Base-by-base conservation (phyloP, 2,797 vertebrate species). In the Oryzias dopingdopingensis region DNA sequence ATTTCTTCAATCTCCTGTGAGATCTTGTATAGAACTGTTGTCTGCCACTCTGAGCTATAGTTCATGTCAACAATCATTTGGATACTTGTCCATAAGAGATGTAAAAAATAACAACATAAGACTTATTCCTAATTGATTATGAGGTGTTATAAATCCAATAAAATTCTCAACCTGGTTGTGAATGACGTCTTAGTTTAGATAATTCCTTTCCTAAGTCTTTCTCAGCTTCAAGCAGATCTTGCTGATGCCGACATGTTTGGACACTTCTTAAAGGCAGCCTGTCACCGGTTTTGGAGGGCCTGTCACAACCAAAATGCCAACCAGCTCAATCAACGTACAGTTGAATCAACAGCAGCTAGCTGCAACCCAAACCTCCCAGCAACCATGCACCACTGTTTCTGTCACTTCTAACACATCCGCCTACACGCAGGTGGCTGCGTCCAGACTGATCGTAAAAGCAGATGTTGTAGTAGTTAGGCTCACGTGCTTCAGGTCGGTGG, bases 181-280 rank as follows among this genome's bases (percentile, higher is more conserved):
- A 37, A 41, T 17, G 18, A 16, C 15, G 43, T 29, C 1, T 1
- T 17, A 49, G 5, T 54, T 45, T 0, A 42, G n/a, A 0, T 52
- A 32, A 16, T 12, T 55, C 13, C 20, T 16, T 47, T 26, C 46
- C n/a, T 63, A 6, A 23, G 3, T 60, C 42, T 53, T 45, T 8
- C 46, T 71, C 0, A n/a, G 12, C 14, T 41, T 42, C 32, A 44
- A 54, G 53, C 1, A 41, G 41, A 49, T 53, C 42, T 42, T 17
- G 20, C 22, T 56, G 61, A 70, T 2, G 10, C 20, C 56, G 32
- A 60, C 58, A 29, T 66, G 70, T 77, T 75, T 61, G 50, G 70
- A 78, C 70, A 62, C 18, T 47, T 24, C 53, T 53, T 56, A 72
- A 67, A 65, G 37, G 26, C 56, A 52, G 56, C 37, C 67, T 74